phyloP scores from a whole-genome alignment of 2,888 invertebrate genomes.

The Xestobium rufovillosum region DNA sequence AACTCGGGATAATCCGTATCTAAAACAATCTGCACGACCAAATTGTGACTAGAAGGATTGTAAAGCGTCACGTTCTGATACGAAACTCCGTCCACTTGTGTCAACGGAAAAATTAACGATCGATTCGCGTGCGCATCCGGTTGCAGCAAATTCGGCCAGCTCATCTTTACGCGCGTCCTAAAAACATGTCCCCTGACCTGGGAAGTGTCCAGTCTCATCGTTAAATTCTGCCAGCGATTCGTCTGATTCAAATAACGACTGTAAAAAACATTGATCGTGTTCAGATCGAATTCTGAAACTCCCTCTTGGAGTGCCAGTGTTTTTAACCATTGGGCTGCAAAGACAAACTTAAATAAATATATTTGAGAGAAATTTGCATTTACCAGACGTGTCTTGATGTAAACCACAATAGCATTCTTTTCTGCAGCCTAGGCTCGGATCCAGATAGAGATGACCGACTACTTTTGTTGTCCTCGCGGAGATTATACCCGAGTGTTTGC shows the following conservation, averaged over 20 bases:
- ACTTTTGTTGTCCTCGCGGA: constrained; percentile 46
- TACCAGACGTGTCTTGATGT: constrained; percentile 57
- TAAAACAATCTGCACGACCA: constrained; percentile 65
- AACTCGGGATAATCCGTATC: constrained; percentile 61
- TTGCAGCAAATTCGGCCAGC: constrained; percentile 56
- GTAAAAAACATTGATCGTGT: constrained; percentile 55
- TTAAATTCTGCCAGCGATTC: constrained; percentile 56
- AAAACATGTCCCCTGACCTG: constrained; percentile 60
- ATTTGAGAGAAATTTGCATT: constrained; percentile 18
- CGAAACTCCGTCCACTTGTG: constrained; percentile 64
- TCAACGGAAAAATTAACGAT: constrained; percentile 57
- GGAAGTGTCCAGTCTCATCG: constrained; percentile 68
- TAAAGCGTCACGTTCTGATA: constrained; percentile 58
- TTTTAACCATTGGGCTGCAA: constrained; percentile 60
- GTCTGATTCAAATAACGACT: constrained; percentile 52
- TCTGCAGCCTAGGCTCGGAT: constrained; percentile 64
- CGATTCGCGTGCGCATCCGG: constrained; percentile 37
- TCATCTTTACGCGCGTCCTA: constrained; percentile 56
- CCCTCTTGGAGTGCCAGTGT: constrained; percentile 57
- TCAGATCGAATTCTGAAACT: constrained; percentile 62
- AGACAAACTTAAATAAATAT: constrained; percentile 35
- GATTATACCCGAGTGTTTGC: constrained; percentile 45
- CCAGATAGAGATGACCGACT: constrained; percentile 60
- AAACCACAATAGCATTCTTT: constrained; percentile 73
- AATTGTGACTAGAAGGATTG: constrained; percentile 65